Evolutionary conservation across 2,113 vertebrate species (phyloP), one percentile per base, ranked within the genome.

Genomic region (Coryphaenoides rupestris): DNA sequence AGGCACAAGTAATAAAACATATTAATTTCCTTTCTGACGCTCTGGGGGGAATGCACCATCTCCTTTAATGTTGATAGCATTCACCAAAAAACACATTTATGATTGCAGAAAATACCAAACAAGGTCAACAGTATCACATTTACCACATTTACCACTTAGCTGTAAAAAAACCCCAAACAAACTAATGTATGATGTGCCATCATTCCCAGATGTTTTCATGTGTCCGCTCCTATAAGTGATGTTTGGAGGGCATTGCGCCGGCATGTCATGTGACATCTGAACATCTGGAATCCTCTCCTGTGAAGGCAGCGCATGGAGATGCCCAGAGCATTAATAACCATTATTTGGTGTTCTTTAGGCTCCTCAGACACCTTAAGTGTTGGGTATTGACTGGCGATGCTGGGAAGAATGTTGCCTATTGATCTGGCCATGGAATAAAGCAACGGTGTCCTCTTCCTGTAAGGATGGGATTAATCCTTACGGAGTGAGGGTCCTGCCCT

Each of bases 311-410:
- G 70, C 75, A 77, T 70, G 72, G 72, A 72, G 75, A 84, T 72
- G 82, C 78, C 49, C 63, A 45, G 63, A 26, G 63, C 75, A 88
- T 88, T 90, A 88, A 87, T 89, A 88, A 89, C 82, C 88, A 82
- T 91, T 88, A 86, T 86, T n/a, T 87, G 81, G 74, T 76, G 22
- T 87, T 80, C 76, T 82, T 84, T 84, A 73, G 70, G 80, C 89
- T 79, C 75, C 70, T 78, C 75, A 73, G 86, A 88, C 87, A 89
- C 81, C 74, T 89, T 87, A 85, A 90, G 86, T 86, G 80, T 88
- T 83, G 80, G 45, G 64, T 86, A 89, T 90, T 85, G 90, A 88
- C 83, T 85, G 73, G 33, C 77, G 77, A 58, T 68, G 72, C 75
- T 86, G 72, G 71, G 69, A 79, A 84, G 78, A 86, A 82, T 84